Base-by-base conservation (phyloP, 2,113 vertebrate genomes). In the Pachypanchax playfairii region DNA sequence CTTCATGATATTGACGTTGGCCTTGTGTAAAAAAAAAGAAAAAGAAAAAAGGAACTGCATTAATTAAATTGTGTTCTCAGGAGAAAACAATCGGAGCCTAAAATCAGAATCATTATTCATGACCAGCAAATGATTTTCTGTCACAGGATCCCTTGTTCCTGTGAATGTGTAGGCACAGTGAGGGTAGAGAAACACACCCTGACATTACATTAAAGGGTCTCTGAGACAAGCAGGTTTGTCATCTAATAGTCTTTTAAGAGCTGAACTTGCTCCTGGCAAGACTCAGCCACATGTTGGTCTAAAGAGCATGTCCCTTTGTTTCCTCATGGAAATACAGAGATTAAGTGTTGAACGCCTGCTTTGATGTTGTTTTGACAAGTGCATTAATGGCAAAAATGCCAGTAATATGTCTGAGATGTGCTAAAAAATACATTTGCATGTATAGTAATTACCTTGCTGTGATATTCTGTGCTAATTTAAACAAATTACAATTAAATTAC, bases 71-170 rank as follows among this genome's bases (percentile, higher is more conserved):
- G 70, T 66, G 70, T 69, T 66, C 43, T 59, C 55, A 14, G 15
- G 49, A 62, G 52, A 74, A 75, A 38, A 41, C 69, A 55, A 57
- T 70, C n/a, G 44, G 22, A 54, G 68, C 29, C 68, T 68, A 39
- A 72, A 65, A 75, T 68, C 73, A 57, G 33, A 61, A 61, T 79
- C 82, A 84, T 84, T 80, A 87, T 79, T 87, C 77, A 77, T 64
- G 80, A 73, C 31, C 49, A 31, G 43, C 26, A 42, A 88, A 70
- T 20, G 87, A 88, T 87, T 87, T 70, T 41, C 85, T 86, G 73
- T 71, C 85, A 75, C 58, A 51, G 35, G n/a, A 48, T 62, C 58
- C 50, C 41, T 51, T 57, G 41, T 26, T 28, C 22, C 44, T 76
- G 18, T 33, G 29, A 80, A 66, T 78, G 78, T 70, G 50, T 65